Base-by-base conservation (phyloP, 2,797 vertebrate species). In the Caiman crocodilus region DNA sequence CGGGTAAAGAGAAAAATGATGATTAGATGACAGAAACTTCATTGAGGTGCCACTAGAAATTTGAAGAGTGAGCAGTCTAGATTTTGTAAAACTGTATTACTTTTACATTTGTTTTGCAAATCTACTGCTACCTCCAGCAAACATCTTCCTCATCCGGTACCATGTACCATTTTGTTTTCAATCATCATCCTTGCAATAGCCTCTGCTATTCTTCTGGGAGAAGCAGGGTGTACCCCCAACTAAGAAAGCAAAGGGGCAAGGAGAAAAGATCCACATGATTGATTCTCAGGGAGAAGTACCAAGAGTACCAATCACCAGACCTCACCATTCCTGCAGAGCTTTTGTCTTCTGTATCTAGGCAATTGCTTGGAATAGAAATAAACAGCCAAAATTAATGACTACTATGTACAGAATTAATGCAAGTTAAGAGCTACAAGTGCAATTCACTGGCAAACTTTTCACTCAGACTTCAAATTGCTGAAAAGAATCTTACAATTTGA, bases 331-430 rank as follows among this genome's bases (percentile, higher is more conserved):
- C 58, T 84, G 75, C 57, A 63, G 11, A 28, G 65, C 13, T 85
- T 79, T n/a, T 50, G 42, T 23, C 26, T 84, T 95, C 75, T 84
- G 61, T 50, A 50, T 64, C 61, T 74, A 35, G 32, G n/a, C 26
- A 65, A 81, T 28, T 57, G 50, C 69, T 84, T 0, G 74, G 42
- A 69, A 1, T 58, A 81, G 59, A 28, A 85, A 57, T 0, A 32
- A 3, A 56, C 1, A 9, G 79, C 18, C 5, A 75, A 25, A 87
- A 50, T 26, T 4, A 82, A 0, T n/a, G 5, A 10, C 16, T 50
- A 50, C 42, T 2, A 7, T 2, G 13, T 73, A 71, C 59, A 67
- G 67, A 87, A 82, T 0, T 79, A 0, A 0, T 32, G 59, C 79
- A 82, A 23, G 23, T 4, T 30, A 87, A 58, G 6, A 84, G 58